Conservation (phyloP, 2,113 vertebrate species). For the Callocephalon fimbriatum region DNA sequence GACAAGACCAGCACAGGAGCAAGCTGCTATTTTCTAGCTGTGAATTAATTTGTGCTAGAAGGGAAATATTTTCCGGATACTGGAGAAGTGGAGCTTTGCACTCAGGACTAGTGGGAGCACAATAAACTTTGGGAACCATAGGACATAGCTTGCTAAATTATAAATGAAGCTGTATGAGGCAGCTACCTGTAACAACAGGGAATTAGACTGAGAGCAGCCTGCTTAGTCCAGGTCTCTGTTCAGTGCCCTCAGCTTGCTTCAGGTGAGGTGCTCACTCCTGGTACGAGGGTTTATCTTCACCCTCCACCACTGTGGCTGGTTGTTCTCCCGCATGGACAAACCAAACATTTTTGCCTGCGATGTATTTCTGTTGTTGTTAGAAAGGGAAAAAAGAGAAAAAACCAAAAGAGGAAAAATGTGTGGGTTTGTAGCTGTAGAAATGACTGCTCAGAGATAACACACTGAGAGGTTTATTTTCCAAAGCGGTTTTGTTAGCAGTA, state of each 20-base stretch:
- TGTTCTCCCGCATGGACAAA: neutral
- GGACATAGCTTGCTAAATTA: neutral
- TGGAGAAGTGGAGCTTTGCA: neutral
- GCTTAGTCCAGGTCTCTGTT: neutral
- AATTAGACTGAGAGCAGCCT: neutral
- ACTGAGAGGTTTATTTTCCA: constrained; percentile 10
- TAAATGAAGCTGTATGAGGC: neutral
- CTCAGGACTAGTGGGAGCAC: neutral
- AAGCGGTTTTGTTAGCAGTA: neutral
- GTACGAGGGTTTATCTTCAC: neutral
- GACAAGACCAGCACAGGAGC: neutral
- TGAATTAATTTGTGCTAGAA: neutral
- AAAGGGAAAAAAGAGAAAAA: neutral
- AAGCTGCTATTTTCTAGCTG: neutral
- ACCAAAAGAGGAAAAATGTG: neutral
- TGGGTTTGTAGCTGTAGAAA: constrained; percentile 19
- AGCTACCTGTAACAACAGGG: neutral
- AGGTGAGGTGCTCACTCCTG: neutral
- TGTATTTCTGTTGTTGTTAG: neutral
- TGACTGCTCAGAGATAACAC: neutral
- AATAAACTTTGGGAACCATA: neutral
- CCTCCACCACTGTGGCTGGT: neutral
- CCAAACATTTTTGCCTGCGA: neutral
- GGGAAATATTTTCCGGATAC: neutral
- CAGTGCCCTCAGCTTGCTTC: neutral